phyloP scores from a whole-genome alignment of 92 coral and sea anemone genomes.

The Micromussa lordhowensis region DNA sequence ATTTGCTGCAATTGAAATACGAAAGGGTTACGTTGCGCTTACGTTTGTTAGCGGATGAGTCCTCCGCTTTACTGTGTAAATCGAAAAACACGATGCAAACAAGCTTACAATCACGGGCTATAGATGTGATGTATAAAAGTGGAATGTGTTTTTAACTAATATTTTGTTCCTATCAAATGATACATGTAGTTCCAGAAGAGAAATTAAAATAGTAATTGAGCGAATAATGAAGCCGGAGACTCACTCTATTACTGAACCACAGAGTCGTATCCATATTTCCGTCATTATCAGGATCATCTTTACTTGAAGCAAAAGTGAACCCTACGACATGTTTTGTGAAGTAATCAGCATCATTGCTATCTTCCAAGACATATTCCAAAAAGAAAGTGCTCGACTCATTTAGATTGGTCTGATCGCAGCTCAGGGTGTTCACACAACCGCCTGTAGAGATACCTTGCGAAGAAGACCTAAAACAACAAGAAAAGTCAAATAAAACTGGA shows the following conservation, averaged over 20 bases:
- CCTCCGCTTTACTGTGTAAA: too few relatives aligned
- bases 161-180: too few relatives aligned
- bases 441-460: neutral
- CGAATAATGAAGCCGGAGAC: neutral
- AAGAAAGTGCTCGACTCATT: constrained; percentile 64
- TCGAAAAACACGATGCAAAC: too few relatives aligned
- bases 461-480: neutral
- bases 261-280: neutral
- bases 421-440: neutral
- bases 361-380: constrained; percentile 74
- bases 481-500: neutral
- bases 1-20: too few relatives aligned
- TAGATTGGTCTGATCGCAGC: constrained; percentile 32
- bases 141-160: too few relatives aligned
- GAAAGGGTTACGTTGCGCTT: too few relatives aligned
- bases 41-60: too few relatives aligned
- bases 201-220: too few relatives aligned
- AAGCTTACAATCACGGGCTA: too few relatives aligned
- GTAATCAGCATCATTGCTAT: constrained; percentile 72
- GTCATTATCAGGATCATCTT: neutral
- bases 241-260: constrained; percentile 12
- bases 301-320: constrained; percentile 44
- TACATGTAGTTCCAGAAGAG: too few relatives aligned
- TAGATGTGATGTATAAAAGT: too few relatives aligned
- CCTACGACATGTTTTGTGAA: constrained; percentile 83